Evolutionary conservation across 2,113 vertebrate genomes (phyloP), one percentile per base, ranked within the genome.

Genomic region (Aegotheles bennettii): DNA sequence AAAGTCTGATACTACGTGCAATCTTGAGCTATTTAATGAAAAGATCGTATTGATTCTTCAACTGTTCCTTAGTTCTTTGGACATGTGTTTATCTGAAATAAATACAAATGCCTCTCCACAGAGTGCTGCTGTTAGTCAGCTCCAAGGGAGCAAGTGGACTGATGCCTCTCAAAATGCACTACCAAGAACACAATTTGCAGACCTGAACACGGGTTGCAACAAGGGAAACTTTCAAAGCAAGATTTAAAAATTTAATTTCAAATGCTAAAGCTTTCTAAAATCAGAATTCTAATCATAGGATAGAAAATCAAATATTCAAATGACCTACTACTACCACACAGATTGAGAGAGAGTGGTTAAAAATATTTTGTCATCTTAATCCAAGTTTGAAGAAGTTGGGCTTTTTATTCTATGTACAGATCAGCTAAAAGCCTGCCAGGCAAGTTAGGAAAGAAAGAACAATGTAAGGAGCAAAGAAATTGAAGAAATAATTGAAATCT

Each of bases 171-270:
- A 9, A 3, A 45, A 61, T 7, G 11, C 47, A 56, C 48, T 18
- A 61, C 11, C 15, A 67, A 65, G 7, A 67, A 26, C 21, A 36
- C 33, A 31, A 14, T 18, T 18, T 56, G 24, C 51, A 85, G 43
- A 43, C 50, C 21, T 5, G 15, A 45, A 43, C 15, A n/a, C 0
- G 4, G 9, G 19, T 0, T 71, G 28, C 36, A 61, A 5, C 33
- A 6, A n/a, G 19, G 10, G 8, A 82, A 48, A 53, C 50, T 6
- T 57, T 65, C 47, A 63, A 38, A 70, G 16, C 28, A 82, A 42
- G 16, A 42, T 23, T 68, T 78, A 16, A 33, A 47, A 93, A 26
- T 18, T 65, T 68, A 3, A 2, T 47, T 75, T 54, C 38, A 75
- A 85, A 71, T 38, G 28, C 20, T 59, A 35, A 47, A 78, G 54